phyloP scores from a whole-genome alignment of 2,113 vertebrate genomes.

The Actenoides lindsayi region DNA sequence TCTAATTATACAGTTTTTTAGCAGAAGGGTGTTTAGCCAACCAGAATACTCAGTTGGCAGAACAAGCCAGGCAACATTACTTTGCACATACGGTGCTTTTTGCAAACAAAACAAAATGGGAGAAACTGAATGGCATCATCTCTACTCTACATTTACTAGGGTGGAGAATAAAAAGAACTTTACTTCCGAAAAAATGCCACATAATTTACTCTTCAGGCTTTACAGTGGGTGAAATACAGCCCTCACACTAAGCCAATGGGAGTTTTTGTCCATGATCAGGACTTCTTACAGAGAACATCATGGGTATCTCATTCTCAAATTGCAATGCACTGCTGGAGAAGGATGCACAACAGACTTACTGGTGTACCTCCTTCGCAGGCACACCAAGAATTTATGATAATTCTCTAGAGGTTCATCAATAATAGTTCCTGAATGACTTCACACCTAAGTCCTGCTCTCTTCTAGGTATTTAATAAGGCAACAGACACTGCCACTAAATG shows the following conservation, averaged over 20 bases:
- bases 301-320: not conserved
- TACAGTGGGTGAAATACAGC: not conserved
- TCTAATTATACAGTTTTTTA: not conserved
- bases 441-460: not conserved
- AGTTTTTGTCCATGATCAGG: not conserved
- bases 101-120: not conserved
- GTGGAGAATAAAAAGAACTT: not conserved
- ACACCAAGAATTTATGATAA: not conserved
- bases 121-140: not conserved
- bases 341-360: not conserved
- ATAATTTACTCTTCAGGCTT: not conserved
- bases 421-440: not conserved
- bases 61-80: not conserved
- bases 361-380: not conserved
- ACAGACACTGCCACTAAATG: not conserved
- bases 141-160: not conserved
- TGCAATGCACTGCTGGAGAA: rapidly evolving
- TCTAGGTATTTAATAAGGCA: not conserved
- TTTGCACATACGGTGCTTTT: not conserved
- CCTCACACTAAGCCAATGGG: not conserved
- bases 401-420: not conserved
- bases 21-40: not conserved
- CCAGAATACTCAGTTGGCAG: not conserved
- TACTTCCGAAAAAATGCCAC: not conserved
- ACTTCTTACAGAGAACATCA: not conserved